Evolutionary conservation across 2,888 invertebrate genomes (phyloP).

Genomic region (Penaeus monodon): DNA sequence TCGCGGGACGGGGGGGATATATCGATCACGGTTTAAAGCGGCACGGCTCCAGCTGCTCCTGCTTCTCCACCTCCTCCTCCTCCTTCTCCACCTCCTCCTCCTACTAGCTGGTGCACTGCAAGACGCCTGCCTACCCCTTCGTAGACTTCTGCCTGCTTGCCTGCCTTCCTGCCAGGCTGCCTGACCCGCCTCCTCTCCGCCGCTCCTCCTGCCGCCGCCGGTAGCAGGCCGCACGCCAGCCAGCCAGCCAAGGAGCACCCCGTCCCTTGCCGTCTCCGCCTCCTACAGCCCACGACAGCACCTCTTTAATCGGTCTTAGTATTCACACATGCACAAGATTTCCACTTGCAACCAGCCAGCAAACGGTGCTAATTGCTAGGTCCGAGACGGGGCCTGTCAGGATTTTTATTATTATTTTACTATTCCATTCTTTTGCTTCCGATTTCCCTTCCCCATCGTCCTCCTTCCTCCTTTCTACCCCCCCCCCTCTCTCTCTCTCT

Average conservation of each 20-base stretch:
- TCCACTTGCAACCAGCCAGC: too few relatives aligned
- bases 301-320: too few relatives aligned
- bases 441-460: neutral
- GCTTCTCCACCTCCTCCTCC: slow-evolving; percentile 13
- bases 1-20: slow-evolving; percentile 39
- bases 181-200: neutral
- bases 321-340: too few relatives aligned
- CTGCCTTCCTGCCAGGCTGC: slow-evolving; percentile 5
- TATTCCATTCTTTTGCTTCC: too few relatives aligned
- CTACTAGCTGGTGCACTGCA: slow-evolving; percentile 34
- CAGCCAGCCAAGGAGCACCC: too few relatives aligned
- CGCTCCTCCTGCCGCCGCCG: neutral
- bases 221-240: neutral
- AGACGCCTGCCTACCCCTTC: slow-evolving; percentile 30
- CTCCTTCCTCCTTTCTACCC: neutral
- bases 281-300: too few relatives aligned
- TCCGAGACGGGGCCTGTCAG: too few relatives aligned
- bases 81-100: slow-evolving; percentile 18
- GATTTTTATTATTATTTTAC: too few relatives aligned
- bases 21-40: slow-evolving; percentile 51
- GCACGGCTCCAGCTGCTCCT: slow-evolving; percentile 39
- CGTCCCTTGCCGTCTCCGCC: too few relatives aligned
- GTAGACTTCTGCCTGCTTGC: slow-evolving; percentile 11
- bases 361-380: too few relatives aligned
- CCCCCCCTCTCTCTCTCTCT: neutral